Percentiles rank a stretch among this genome's conserved stretches.
These are phyloP conservation scores for Argynnis bischoffii DNA, from an alignment of 2,888 invertebrate genomes.

Conservation along the genomic window DNA sequence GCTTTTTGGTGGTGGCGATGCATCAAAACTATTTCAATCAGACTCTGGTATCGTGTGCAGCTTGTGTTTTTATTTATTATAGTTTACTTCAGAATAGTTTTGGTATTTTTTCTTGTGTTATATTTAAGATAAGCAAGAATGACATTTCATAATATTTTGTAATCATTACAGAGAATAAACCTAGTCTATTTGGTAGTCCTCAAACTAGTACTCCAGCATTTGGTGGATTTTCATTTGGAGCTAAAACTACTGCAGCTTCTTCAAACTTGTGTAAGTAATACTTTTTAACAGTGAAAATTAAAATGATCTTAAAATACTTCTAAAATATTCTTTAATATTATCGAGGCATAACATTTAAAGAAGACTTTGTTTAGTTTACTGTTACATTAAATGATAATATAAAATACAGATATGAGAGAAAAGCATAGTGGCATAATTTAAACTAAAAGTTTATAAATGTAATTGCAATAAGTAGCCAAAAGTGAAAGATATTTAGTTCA, in stretches of 20 bases:
- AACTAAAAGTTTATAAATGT: too few species aligned
- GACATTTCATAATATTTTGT: background rate
- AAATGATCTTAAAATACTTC: too few species aligned
- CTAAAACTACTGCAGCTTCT: slow-evolving; percentile 59
- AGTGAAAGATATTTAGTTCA: too few species aligned
- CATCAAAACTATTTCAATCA: slow-evolving; percentile 62
- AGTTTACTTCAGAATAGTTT: background rate
- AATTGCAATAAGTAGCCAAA: too few species aligned
- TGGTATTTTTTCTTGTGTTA: background rate
- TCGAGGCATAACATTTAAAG: too few species aligned
- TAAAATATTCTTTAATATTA: background rate
- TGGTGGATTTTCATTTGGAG: slow-evolving; percentile 61
- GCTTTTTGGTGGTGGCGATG: slow-evolving; percentile 70
- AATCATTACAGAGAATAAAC: slow-evolving; percentile 41
- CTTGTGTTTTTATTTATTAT: slow-evolving; percentile 7
- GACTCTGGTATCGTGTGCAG: slow-evolving; percentile 50
- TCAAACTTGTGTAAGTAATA: slow-evolving; percentile 59
- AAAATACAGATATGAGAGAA: too few species aligned
- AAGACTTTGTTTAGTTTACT: too few species aligned
- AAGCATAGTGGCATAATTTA: too few species aligned
- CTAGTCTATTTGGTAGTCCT: slow-evolving; percentile 47
- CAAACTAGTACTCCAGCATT: slow-evolving; percentile 52
- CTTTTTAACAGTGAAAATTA: background rate
- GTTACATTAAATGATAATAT: too few species aligned
- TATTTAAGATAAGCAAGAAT: too few species aligned